Conservation (phyloP, 1,140 invertebrate species). For the Neodiprion virginianus region DNA sequence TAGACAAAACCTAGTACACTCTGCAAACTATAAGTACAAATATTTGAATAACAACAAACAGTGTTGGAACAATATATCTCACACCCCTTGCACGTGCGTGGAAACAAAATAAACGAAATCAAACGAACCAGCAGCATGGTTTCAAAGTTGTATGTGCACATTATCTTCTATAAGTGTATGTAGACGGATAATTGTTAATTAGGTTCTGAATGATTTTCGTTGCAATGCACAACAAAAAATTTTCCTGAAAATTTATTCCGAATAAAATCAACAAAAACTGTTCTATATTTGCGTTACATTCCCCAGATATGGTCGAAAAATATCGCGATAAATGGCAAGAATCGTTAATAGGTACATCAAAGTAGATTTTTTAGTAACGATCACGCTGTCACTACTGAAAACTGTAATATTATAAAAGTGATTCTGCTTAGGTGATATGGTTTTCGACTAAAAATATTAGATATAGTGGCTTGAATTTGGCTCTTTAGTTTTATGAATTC, state of each 20-base stretch:
- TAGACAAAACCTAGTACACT: too few species aligned
- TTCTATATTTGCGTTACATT: too few species aligned
- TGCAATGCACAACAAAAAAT: too few species aligned
- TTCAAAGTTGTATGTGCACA: too few species aligned
- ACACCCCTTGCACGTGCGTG: neutral
- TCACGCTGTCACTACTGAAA: neutral
- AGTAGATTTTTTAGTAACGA: neutral
- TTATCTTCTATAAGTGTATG: too few species aligned
- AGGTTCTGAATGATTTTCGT: neutral
- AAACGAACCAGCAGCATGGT: neutral
- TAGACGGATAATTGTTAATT: neutral
- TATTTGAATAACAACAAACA: neutral
- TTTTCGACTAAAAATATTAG: neutral
- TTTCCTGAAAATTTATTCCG: too few species aligned
- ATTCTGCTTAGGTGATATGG: neutral
- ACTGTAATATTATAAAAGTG: too few species aligned
- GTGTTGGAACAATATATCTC: neutral
- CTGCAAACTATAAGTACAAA: neutral
- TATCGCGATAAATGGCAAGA: too few species aligned
- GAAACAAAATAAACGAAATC: neutral
- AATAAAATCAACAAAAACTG: too few species aligned
- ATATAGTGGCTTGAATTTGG: conserved; percentile 5
- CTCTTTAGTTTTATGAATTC: neutral
- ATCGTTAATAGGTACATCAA: neutral
- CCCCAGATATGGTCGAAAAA: too few species aligned